These are phyloP conservation scores for Zoanthus gigantus DNA, from an alignment of 92 coral and sea anemone species.

Conservation along the genomic window DNA sequence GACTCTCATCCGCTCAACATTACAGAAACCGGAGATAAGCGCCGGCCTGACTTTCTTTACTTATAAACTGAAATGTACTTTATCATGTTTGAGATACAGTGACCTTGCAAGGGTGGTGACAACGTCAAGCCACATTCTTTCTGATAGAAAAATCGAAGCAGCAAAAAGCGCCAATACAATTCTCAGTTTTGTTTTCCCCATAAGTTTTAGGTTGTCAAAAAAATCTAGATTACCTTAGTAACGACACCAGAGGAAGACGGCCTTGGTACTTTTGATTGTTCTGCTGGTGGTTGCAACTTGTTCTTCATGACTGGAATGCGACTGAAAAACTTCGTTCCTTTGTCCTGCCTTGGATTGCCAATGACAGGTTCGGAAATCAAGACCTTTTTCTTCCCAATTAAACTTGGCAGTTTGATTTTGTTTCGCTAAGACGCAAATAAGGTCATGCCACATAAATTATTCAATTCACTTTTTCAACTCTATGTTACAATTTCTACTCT, in stretches of 20 bases:
- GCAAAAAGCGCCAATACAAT: no score
- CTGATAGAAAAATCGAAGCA: no score
- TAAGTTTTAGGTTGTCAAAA: no score
- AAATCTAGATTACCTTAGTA: background rate
- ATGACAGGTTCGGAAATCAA: background rate
- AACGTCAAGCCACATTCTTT: no score
- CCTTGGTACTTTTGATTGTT: background rate
- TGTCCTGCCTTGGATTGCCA: background rate
- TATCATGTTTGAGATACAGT: no score
- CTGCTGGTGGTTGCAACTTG: background rate
- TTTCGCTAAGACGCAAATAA: background rate
- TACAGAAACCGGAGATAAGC: no score
- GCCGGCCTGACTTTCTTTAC: no score
- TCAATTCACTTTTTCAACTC: background rate
- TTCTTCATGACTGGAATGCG: conserved; percentile 19
- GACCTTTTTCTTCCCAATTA: background rate
- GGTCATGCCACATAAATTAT: background rate
- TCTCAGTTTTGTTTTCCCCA: no score
- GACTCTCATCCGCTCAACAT: no score
- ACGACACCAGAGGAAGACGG: background rate
- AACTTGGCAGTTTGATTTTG: conserved; percentile 17
- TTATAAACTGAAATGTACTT: no score
- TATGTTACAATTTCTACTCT: background rate
- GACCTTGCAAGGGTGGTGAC: no score
- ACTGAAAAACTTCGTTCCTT: conserved; percentile 2